These are phyloP conservation scores for Magallana gigas DNA, from an alignment of 1,140 invertebrate genomes.

Conservation along the genomic window DNA sequence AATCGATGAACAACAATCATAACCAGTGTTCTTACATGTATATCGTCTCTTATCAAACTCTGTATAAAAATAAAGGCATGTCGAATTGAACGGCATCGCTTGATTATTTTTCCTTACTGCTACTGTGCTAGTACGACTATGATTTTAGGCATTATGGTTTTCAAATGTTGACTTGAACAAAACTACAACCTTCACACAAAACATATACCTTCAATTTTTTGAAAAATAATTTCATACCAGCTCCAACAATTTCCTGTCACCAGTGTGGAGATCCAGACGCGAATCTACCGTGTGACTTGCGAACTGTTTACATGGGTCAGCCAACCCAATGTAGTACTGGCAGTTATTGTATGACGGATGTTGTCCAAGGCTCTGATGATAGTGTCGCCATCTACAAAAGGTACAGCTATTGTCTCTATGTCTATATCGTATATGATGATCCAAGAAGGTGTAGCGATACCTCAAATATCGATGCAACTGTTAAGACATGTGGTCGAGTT, in stretches of 20 bases:
- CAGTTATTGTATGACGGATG: background rate
- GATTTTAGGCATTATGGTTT: too few relatives aligned
- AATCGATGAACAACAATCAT: too few relatives aligned
- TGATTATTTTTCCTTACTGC: too few relatives aligned
- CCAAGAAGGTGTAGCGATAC: too few relatives aligned
- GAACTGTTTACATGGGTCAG: background rate
- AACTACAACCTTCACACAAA: too few relatives aligned
- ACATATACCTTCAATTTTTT: background rate
- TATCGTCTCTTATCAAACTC: too few relatives aligned
- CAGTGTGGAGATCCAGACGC: background rate
- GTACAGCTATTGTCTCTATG: background rate
- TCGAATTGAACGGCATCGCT: too few relatives aligned
- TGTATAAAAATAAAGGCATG: too few relatives aligned
- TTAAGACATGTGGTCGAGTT: constrained; percentile 13
- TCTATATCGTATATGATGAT: background rate
- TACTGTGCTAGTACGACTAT: background rate
- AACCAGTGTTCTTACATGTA: too few relatives aligned
- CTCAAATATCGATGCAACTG: too few relatives aligned
- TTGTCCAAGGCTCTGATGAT: background rate
- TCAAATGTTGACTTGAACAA: too few relatives aligned
- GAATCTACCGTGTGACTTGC: background rate
- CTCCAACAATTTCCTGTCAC: background rate
- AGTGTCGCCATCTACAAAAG: background rate
- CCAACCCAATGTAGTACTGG: background rate
- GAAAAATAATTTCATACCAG: background rate